These are phyloP conservation scores for Pristiophorus japonicus DNA, from an alignment of 2,113 vertebrate species.

Conservation along the genomic window DNA sequence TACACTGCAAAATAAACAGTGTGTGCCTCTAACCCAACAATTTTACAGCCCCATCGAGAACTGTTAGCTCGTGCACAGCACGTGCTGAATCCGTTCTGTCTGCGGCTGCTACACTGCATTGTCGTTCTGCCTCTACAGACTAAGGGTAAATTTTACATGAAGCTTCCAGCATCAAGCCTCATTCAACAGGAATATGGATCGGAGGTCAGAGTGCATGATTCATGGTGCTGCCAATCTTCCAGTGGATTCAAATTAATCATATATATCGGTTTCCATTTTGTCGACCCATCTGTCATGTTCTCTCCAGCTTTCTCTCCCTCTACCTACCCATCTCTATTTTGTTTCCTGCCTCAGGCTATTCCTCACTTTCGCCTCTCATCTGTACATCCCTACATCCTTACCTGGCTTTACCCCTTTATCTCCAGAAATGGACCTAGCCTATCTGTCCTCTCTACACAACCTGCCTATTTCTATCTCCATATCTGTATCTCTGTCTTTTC, in stretches of 20 bases:
- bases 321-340: no score
- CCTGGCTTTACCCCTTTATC: not conserved
- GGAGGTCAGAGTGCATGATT: no score
- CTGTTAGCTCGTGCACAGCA: conserved; percentile 43
- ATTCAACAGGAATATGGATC: no score
- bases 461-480: not conserved
- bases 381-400: no score
- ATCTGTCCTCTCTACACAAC: not conserved
- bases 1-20: conserved; percentile 46
- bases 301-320: not conserved
- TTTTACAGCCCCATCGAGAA: conserved; percentile 51
- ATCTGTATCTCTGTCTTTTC: no score
- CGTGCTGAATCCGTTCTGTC: conserved; percentile 44
- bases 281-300: not conserved
- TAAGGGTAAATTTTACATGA: not conserved
- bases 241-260: no score
- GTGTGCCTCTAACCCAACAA: conserved; percentile 51
- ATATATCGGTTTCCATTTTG: not conserved
- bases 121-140: not conserved
- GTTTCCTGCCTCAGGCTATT: no score
- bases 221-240: no score
- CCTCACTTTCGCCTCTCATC: no score
- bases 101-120: not conserved
- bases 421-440: not conserved
- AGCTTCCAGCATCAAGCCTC: no score